Evolutionary conservation across 2,113 vertebrate genomes (phyloP).

Genomic region (Gobius niger): DNA sequence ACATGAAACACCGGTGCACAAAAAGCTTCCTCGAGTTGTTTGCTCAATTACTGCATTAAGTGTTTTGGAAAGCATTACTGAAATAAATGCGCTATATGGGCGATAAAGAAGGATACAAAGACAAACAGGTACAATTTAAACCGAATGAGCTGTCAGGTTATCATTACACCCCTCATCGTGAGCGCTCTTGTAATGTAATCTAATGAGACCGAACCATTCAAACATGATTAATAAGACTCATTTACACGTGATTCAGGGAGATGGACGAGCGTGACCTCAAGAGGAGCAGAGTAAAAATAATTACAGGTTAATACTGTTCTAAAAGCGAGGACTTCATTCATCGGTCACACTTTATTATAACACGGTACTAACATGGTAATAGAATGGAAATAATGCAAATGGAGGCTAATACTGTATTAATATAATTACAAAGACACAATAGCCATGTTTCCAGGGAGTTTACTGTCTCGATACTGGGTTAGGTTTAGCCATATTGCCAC

Average conservation of each 20-base stretch:
- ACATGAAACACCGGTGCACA: background rate
- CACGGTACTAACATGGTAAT: no score
- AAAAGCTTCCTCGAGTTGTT: background rate
- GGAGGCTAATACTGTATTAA: no score
- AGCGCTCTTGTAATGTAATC: background rate
- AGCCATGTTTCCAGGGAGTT: no score
- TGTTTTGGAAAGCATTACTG: background rate
- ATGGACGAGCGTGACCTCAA: background rate
- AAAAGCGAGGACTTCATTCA: no score
- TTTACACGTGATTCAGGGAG: background rate
- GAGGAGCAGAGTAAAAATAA: background rate
- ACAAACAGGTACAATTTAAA: background rate
- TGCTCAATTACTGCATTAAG: constrained; percentile 1
- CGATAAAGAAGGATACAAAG: background rate
- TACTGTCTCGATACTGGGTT: no score
- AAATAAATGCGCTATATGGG: no score
- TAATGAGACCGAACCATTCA: background rate
- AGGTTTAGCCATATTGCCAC: no score
- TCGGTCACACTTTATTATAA: no score
- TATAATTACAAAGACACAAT: no score
- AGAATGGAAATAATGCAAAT: no score
- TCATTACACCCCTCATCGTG: background rate
- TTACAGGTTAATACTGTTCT: background rate
- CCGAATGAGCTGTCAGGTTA: background rate
- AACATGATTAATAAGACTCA: constrained; percentile 3